Base-by-base conservation (phyloP, 2,797 vertebrate genomes). In the Ctenosaura bakeri region DNA sequence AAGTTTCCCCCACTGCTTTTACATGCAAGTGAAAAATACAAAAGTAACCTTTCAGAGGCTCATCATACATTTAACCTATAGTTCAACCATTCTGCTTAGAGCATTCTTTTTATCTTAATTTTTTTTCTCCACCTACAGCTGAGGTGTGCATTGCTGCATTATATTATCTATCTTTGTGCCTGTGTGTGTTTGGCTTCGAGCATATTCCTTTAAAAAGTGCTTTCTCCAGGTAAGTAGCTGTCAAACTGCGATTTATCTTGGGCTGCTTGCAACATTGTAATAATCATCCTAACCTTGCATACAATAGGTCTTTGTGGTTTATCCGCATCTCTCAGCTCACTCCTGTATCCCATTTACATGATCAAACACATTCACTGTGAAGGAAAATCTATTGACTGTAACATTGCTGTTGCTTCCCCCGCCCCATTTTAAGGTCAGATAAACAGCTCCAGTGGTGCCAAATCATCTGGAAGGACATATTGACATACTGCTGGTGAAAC, bases 331-430 rank as follows among this genome's bases (percentile, higher is more conserved):
- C 32, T 71, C 9, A 73, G 46, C 29, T n/a, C 69, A 54, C 62
- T 74, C 29, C 35, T 73, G 18, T 18, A 46, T 83, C 71, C 54
- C 24, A 71, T 82, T 82, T 73, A 73, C 38, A 76, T 89, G 80
- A 88, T 88, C 56, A 89, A 89, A 74, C 88, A 62, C 12, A 73
- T 83, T 42, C 80, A 83, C 66, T 83, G 54, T 89, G 88, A 89
- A 46, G 38, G 38, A 46, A 76, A 76, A 83, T 89, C 69, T 76
- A 83, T 64, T 46, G 71, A 76, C 71, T 89, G 52, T n/a, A 89
- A 89, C 42, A 62, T 83, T 62, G n/a, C 20, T 59, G 71, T 83
- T 14, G 66, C 80, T 83, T 74, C 3, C 29, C 10, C 6, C 7
- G 22, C 22, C 38, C 24, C 3, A 42, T 88, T 74, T 62, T 83